These are phyloP conservation scores for Aphaenogaster floridana DNA, from an alignment of 1,140 invertebrate genomes.

Conservation along the genomic window DNA sequence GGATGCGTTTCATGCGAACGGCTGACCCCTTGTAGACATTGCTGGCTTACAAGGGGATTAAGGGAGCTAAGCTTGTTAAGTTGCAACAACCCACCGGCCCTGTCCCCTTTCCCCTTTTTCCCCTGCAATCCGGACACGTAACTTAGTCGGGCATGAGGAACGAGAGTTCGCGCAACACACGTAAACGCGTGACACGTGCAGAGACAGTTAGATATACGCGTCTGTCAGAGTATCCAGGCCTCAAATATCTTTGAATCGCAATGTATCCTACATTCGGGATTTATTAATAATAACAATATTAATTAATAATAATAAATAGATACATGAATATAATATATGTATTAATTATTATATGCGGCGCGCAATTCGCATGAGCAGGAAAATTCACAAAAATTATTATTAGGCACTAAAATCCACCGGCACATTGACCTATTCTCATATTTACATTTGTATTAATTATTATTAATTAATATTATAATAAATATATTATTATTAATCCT, in stretches of 20 bases:
- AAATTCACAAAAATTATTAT: too few species aligned
- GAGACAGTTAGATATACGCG: slow-evolving; percentile 24
- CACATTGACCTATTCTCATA: too few species aligned
- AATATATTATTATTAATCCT: background rate
- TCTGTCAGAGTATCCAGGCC: background rate
- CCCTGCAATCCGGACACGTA: slow-evolving; percentile 62
- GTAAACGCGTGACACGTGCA: slow-evolving; percentile 36
- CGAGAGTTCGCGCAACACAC: slow-evolving; percentile 25
- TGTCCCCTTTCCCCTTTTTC: background rate
- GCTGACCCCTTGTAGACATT: slow-evolving; percentile 88
- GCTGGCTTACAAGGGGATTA: slow-evolving; percentile 87
- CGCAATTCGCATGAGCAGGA: too few species aligned
- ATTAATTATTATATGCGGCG: background rate
- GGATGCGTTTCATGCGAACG: slow-evolving; percentile 86
- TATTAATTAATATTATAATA: background rate
- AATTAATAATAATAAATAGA: background rate
- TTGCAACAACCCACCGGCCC: slow-evolving; percentile 83
- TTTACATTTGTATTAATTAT: background rate
- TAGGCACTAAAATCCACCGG: too few species aligned
- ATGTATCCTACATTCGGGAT: background rate
- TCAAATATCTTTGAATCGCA: slow-evolving; percentile 1
- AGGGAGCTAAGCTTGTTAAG: slow-evolving; percentile 86
- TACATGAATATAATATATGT: background rate
- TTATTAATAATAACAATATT: slow-evolving; percentile 3
- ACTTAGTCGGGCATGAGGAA: slow-evolving; percentile 66